A percentile compares a stretch with the other conserved stretches of the same genome.
These are phyloP conservation scores for Tragulus kanchil DNA, from an alignment of 2,113 vertebrate species.

Conservation along the genomic window DNA sequence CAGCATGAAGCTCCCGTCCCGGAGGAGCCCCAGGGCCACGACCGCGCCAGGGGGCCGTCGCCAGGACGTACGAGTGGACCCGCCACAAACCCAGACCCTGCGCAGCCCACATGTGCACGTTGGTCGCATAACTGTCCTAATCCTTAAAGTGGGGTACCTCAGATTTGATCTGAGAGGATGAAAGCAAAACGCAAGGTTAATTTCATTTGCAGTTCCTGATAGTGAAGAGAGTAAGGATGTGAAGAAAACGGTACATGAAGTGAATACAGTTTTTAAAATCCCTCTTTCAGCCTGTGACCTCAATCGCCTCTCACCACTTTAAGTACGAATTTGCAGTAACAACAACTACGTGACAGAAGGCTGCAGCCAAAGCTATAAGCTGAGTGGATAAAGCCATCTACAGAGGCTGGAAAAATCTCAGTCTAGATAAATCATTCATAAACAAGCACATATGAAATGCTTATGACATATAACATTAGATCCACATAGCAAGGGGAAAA, in stretches of 20 bases:
- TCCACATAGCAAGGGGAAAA: background rate
- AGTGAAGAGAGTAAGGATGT: background rate
- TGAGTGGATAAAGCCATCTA: background rate
- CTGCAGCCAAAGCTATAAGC: background rate
- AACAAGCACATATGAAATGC: background rate
- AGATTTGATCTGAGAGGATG: background rate
- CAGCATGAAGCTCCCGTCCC: no score
- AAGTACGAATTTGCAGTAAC: background rate
- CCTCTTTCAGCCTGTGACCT: background rate
- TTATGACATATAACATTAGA: background rate
- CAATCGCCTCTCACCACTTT: background rate
- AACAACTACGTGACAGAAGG: background rate
- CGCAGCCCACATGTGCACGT: fast-evolving
- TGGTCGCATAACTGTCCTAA: background rate
- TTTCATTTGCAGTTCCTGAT: background rate
- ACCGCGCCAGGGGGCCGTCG: fast-evolving
- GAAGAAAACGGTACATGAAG: constrained; percentile 4
- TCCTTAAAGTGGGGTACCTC: background rate
- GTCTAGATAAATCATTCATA: constrained; percentile 21
- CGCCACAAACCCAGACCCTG: background rate
- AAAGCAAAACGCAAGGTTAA: constrained; percentile 13
- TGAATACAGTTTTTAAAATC: constrained; percentile 1
- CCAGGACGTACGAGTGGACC: background rate
- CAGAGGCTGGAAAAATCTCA: background rate
- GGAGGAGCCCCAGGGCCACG: no score